A percentile compares a stretch with the other conserved stretches of the same genome.
Evolutionary conservation across 2,888 invertebrate species (phyloP).

Genomic region (Disparrhopalites patrizii): DNA sequence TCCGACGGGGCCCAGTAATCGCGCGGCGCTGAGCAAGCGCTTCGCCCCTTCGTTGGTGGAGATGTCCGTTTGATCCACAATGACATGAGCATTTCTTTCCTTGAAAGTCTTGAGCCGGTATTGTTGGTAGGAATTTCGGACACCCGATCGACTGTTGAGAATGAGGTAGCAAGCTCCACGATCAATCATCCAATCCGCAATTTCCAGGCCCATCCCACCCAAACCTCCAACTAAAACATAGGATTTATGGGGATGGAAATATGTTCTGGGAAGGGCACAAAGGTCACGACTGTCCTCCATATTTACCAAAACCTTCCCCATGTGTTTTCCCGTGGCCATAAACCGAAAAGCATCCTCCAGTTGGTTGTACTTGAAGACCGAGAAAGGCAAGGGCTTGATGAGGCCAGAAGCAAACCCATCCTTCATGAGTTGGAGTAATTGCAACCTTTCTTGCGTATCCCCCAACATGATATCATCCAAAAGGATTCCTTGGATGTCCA

Average conservation of each 20-base stretch:
- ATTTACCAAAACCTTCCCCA: conserved; percentile 66
- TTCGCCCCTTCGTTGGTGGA: conserved; percentile 50
- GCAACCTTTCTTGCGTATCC: conserved; percentile 55
- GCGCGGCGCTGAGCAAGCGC: conserved; percentile 39
- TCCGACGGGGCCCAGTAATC: conserved; percentile 52
- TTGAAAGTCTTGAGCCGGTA: conserved; percentile 59
- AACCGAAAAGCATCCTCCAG: conserved; percentile 70
- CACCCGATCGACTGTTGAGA: conserved; percentile 73
- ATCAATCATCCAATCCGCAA: conserved; percentile 78
- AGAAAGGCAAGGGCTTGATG: conserved; percentile 65
- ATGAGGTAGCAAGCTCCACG: conserved; percentile 75
- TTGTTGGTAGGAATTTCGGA: conserved; percentile 76
- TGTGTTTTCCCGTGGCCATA: conserved; percentile 72
- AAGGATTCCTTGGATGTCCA: conserved; percentile 72
- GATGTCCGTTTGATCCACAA: conserved; percentile 56
- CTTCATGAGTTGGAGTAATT: conserved; percentile 58
- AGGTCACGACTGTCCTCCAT: conserved; percentile 52
- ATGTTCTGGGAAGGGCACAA: conserved; percentile 55
- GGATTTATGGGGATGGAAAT: conserved; percentile 56
- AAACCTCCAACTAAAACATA: conserved; percentile 68
- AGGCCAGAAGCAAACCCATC: conserved; percentile 64
- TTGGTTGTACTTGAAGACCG: conserved; percentile 62
- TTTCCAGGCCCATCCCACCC: conserved; percentile 87
- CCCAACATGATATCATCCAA: conserved; percentile 65
- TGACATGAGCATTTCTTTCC: conserved; percentile 62